These are phyloP conservation scores for Rhinatrema bivittatum DNA, from an alignment of 2,797 vertebrate genomes.

Conservation along the genomic window DNA sequence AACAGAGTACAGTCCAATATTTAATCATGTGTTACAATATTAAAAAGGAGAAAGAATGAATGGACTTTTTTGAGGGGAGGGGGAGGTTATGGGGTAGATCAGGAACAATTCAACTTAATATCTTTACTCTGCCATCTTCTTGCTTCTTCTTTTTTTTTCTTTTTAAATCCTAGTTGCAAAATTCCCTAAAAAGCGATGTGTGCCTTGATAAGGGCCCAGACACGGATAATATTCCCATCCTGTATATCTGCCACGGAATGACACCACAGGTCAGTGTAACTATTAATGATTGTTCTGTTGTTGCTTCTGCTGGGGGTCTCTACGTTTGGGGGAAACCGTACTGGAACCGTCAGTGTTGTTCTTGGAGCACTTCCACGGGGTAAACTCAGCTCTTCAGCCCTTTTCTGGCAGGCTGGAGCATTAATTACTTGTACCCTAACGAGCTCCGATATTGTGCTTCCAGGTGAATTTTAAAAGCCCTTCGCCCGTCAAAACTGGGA, in stretches of 20 bases:
- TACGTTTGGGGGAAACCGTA: background rate
- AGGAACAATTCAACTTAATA: too few relatives aligned
- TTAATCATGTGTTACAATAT: too few relatives aligned
- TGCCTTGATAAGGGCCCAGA: slow-evolving; percentile 96
- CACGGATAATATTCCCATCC: slow-evolving; percentile 89
- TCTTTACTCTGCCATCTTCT: slow-evolving; percentile 14
- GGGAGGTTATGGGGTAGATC: too few relatives aligned
- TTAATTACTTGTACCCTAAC: too few relatives aligned
- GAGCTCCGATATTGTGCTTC: too few relatives aligned
- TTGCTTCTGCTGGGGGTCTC: background rate
- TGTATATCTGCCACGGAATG: slow-evolving; percentile 96
- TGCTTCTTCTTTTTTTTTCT: background rate
- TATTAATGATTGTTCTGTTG: background rate
- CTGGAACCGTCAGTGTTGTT: background rate
- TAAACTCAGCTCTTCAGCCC: too few relatives aligned
- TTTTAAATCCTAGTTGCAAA: slow-evolving; percentile 74
- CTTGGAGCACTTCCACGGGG: background rate
- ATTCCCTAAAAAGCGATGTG: slow-evolving; percentile 87
- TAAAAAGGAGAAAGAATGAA: too few relatives aligned
- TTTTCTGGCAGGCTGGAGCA: too few relatives aligned
- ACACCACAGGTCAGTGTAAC: slow-evolving; percentile 81
- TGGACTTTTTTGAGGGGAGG: too few relatives aligned
- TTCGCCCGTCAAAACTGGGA: too few relatives aligned
- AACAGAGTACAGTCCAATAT: too few relatives aligned
- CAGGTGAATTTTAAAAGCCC: too few relatives aligned